Conservation (phyloP, 2,113 vertebrate species). For the Platycercus adscitus region DNA sequence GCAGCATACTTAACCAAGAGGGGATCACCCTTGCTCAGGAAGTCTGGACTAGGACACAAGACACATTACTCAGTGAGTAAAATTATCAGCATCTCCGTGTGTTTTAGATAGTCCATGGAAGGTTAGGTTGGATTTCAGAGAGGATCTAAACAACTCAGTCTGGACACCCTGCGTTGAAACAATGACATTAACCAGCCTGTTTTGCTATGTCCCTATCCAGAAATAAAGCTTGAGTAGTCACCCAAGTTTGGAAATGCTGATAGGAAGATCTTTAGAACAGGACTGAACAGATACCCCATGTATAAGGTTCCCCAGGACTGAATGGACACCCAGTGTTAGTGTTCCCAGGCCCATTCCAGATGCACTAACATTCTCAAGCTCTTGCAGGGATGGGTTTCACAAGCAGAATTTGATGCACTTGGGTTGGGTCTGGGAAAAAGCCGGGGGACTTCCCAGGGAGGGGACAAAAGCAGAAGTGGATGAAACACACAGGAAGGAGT, state of each 20-base stretch:
- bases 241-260: neutral
- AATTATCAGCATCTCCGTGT: rapidly evolving
- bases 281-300: rapidly evolving
- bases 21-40: neutral
- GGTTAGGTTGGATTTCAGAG: neutral
- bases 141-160: neutral
- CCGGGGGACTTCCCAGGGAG: neutral
- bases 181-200: neutral
- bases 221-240: neutral
- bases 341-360: neutral
- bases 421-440: neutral
- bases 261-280: neutral
- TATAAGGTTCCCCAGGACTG: neutral
- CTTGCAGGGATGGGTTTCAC: neutral
- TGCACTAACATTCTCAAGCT: neutral
- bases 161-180: neutral
- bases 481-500: neutral
- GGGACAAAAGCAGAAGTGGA: neutral
- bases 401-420: neutral
- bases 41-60: neutral
- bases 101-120: neutral
- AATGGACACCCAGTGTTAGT: rapidly evolving
- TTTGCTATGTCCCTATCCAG: neutral
- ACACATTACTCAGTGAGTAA: too few species aligned
- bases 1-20: neutral